Evolutionary conservation across 1,140 invertebrate genomes (phyloP).

Genomic region (Phortica variegata): DNA sequence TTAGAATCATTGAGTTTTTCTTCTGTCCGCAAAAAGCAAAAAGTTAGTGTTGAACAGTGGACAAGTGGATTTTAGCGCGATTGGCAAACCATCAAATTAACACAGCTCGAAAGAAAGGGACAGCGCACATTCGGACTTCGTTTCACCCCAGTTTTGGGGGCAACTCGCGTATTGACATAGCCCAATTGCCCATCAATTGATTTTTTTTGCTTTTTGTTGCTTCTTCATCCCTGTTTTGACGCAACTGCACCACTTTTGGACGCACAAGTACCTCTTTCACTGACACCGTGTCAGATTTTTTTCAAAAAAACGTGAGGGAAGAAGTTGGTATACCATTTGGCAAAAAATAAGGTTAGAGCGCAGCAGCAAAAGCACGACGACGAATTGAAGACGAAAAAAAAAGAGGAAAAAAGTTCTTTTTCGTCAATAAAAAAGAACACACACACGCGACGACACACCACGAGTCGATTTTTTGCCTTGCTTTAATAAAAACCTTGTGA

Average conservation of each 20-base stretch:
- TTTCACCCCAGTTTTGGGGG: no score
- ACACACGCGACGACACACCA: slow-evolving; percentile 1
- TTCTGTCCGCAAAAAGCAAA: no score
- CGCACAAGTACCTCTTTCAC: no score
- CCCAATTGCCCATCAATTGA: no score
- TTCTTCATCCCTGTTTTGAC: neutral
- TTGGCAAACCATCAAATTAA: no score
- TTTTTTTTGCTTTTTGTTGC: slow-evolving; percentile 14
- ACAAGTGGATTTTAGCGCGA: no score
- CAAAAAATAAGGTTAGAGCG: slow-evolving; percentile 57
- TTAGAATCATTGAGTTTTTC: no score
- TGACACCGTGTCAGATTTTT: slow-evolving; percentile 33
- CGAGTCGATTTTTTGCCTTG: slow-evolving; percentile 22
- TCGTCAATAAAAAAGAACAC: neutral
- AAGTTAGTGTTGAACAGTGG: no score
- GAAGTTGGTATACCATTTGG: slow-evolving; percentile 35
- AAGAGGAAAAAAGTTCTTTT: slow-evolving; percentile 8
- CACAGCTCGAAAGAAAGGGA: no score
- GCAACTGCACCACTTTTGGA: slow-evolving; percentile 19
- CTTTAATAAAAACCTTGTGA: slow-evolving; percentile 24
- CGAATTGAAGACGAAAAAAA: slow-evolving; percentile 31
- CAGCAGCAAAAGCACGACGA: slow-evolving; percentile 32
- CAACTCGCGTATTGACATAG: no score
- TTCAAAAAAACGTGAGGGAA: slow-evolving; percentile 38
- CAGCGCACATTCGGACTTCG: no score